phyloP scores from a whole-genome alignment of 2,113 vertebrate species.

The Saguinus midas region DNA sequence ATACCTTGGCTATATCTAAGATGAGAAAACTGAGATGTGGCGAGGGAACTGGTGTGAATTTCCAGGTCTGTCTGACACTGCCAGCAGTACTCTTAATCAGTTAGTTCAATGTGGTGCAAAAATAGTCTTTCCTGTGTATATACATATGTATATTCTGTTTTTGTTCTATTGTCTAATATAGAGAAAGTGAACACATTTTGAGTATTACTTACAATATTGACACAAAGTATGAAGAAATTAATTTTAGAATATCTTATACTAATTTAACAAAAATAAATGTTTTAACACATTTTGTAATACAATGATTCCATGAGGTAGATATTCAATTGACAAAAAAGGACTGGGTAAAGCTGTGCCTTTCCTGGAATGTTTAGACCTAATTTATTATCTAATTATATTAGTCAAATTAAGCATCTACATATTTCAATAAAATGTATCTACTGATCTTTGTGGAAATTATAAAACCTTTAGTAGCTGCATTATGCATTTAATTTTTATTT shows the following conservation, averaged over 20 bases:
- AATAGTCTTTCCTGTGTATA: background rate
- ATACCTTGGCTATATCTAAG: background rate
- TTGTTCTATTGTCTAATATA: background rate
- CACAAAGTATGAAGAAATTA: background rate
- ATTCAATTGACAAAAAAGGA: background rate
- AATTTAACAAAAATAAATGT: slow-evolving; percentile 44
- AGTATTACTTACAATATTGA: background rate
- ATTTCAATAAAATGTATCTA: slow-evolving; percentile 56
- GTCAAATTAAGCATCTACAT: slow-evolving; percentile 37
- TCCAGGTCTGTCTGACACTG: background rate
- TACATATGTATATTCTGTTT: background rate
- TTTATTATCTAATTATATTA: slow-evolving; percentile 62
- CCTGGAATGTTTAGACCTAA: slow-evolving; percentile 32
- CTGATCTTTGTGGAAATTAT: slow-evolving; percentile 40
- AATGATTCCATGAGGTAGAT: background rate
- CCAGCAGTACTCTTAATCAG: background rate
- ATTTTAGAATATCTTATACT: slow-evolving; percentile 15
- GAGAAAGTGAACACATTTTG: background rate
- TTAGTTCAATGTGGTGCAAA: background rate
- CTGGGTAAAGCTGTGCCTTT: background rate
- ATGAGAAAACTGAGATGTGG: background rate
- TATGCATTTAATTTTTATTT: slow-evolving; percentile 67
- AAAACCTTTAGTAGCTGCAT: slow-evolving; percentile 53
- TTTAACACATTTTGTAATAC: slow-evolving; percentile 36
- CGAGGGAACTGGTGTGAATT: background rate